A percentile compares a stretch with the other conserved stretches of the same genome.
These are phyloP conservation scores for Chelon labrosus DNA, from an alignment of 2,797 vertebrate species.

Conservation along the genomic window DNA sequence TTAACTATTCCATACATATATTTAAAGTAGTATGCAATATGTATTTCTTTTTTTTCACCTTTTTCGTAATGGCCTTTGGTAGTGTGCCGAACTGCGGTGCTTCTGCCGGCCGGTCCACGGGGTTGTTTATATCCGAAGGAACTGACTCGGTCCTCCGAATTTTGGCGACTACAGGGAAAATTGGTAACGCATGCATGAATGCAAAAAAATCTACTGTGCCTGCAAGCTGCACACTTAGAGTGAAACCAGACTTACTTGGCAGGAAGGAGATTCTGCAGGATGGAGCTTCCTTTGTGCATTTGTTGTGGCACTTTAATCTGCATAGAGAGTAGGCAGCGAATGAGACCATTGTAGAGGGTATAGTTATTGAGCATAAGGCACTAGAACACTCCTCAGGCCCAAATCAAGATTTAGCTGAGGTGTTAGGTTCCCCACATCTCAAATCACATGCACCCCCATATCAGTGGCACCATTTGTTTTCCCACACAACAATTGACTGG, in stretches of 20 bases:
- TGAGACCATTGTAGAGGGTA: neutral
- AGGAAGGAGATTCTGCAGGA: slow-evolving; percentile 96
- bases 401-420: neutral
- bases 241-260: slow-evolving; percentile 86
- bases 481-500: too few relatives aligned
- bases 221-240: neutral
- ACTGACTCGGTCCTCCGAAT: slow-evolving; percentile 98
- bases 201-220: neutral
- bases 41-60: slow-evolving; percentile 83
- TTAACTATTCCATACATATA: neutral
- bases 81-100: slow-evolving; percentile 94
- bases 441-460: neutral
- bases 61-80: slow-evolving; percentile 97
- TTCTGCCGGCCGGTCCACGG: slow-evolving; percentile 91
- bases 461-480: too few relatives aligned
- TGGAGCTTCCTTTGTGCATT: slow-evolving; percentile 97
- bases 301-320: slow-evolving; percentile 99
- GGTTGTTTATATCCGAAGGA: slow-evolving; percentile 98
- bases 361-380: slow-evolving; percentile 1
- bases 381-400: neutral
- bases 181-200: neutral
- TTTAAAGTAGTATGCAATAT: neutral
- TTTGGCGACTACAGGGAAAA: slow-evolving; percentile 87
- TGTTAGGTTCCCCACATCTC: neutral
- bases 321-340: slow-evolving; percentile 28